A percentile compares a stretch with the other conserved stretches of the same genome.
These are phyloP conservation scores for Leptobrachium ailaonicum DNA, from an alignment of 2,113 vertebrate genomes.

Conservation along the genomic window DNA sequence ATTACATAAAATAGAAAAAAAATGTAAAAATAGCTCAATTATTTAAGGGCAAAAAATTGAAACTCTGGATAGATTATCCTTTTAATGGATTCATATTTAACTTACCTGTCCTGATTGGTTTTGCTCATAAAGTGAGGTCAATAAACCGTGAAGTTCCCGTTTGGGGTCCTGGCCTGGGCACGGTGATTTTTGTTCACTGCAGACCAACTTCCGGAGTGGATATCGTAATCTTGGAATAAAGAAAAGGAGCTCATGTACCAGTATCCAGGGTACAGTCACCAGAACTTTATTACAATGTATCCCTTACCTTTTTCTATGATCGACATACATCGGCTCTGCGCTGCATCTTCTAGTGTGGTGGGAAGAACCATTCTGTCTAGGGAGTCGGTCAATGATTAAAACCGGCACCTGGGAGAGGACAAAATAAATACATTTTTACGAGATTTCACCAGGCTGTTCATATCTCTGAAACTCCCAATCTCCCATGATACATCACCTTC, in stretches of 20 bases:
- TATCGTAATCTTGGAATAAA: neutral
- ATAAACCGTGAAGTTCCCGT: neutral
- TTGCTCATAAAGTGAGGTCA: slow-evolving; percentile 18
- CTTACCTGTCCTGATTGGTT: slow-evolving; percentile 21
- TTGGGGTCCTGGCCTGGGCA: neutral
- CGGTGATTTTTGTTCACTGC: neutral
- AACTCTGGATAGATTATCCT: too few relatives aligned
- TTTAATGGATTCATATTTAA: neutral
- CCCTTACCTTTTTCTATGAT: slow-evolving; percentile 16
- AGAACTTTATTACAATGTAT: neutral
- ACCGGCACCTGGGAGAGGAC: slow-evolving; percentile 48
- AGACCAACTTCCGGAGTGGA: neutral
- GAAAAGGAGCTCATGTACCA: neutral
- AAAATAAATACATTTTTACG: neutral
- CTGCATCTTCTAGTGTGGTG: neutral
- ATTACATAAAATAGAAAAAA: too few relatives aligned
- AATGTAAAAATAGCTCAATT: too few relatives aligned
- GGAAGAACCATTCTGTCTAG: neutral
- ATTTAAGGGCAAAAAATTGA: too few relatives aligned
- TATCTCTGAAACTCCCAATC: too few relatives aligned
- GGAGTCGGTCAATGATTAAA: slow-evolving; percentile 54
- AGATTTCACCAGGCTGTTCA: neutral
- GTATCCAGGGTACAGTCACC: neutral
- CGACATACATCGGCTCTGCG: neutral
- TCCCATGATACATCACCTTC: too few relatives aligned